Evolutionary conservation across 2,113 vertebrate species (phyloP), one percentile per base, ranked within the genome.

Genomic region (Urocynchramus pylzowi): DNA sequence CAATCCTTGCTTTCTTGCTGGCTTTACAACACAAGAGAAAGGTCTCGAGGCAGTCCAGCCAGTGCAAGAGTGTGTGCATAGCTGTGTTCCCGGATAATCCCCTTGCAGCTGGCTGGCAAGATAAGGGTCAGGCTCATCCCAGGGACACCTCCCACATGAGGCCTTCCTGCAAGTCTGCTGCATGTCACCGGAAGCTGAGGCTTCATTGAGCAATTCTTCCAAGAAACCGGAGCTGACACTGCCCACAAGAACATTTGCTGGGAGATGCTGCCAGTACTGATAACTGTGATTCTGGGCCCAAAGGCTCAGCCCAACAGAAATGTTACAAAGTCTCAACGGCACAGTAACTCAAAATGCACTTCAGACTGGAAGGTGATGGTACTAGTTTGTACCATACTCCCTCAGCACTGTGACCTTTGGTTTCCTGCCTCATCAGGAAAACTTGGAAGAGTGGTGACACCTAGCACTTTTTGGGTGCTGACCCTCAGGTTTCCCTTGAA

Each of bases 61-160:
- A 71, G 65, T 7, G 24, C 68, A 70, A 16, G 50, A 87, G 53
- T 8, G n/a, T 54, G n/a, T 78, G 90, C 82, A 96, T 20, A 75
- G 89, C 86, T 63, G 69, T 14, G 28, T 20, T 87, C 77, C 61
- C 9, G 0, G 77, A 95, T 82, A 76, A 56, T 49, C 50, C 92
- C 67, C 77, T 26, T 57, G 74, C 96, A 96, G 94, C 95, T 97
- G 96, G 80, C 84, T 60, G 53, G 30, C 74, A 70, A 96, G 97
- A 97, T 97, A 97, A 97, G 73, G 54, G 73, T 15, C 45, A 56
- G 50, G 84, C 94, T 83, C 68, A 89, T 89, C 92, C 85, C 67
- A 59, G 56, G 67, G 92, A 74, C 93, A 70, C 92, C 90, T 95
- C 96, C 96, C 88, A 78, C 73, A 65, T 1, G 49, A 83, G 83